These are phyloP conservation scores for Equus przewalskii DNA, from an alignment of 2,113 vertebrate species.

Conservation along the genomic window DNA sequence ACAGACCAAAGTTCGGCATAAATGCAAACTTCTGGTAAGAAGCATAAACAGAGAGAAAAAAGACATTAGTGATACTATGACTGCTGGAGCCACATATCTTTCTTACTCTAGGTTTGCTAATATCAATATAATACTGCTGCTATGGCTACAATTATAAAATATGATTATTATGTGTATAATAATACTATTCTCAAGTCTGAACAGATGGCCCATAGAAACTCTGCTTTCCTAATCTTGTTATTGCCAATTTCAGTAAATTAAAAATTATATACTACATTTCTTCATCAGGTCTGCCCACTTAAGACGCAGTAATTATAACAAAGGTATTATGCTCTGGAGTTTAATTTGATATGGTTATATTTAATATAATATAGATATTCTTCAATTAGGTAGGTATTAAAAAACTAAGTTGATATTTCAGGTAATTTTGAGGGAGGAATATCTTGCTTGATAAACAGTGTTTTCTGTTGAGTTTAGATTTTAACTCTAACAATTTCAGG, in stretches of 20 bases:
- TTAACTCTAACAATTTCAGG: constrained; percentile 50
- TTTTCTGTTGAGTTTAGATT: constrained; percentile 11
- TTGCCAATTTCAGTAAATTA: constrained; percentile 35
- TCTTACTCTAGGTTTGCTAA: constrained; percentile 39
- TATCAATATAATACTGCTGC: constrained; percentile 13
- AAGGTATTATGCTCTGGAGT: constrained; percentile 29
- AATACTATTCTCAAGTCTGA: constrained; percentile 38
- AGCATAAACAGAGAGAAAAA: background rate
- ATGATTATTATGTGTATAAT: background rate
- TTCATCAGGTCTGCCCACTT: constrained; percentile 21
- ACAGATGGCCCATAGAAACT: constrained; percentile 11
- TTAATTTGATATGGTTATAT: constrained; percentile 51
- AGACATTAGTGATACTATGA: background rate
- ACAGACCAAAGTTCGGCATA: constrained; percentile 14
- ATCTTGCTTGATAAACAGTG: background rate
- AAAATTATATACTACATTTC: constrained; percentile 25
- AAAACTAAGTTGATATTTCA: constrained; percentile 7
- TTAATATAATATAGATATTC: constrained; percentile 16
- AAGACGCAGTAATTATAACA: background rate
- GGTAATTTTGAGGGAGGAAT: background rate
- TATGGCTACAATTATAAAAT: constrained; percentile 48
- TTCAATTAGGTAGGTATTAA: constrained; percentile 3
- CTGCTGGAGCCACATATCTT: background rate
- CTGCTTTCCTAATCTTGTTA: constrained; percentile 53
- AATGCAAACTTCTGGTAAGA: constrained; percentile 32